Evolutionary conservation across 1,140 invertebrate species (phyloP).

Genomic region (Drosophila arawakana): DNA sequence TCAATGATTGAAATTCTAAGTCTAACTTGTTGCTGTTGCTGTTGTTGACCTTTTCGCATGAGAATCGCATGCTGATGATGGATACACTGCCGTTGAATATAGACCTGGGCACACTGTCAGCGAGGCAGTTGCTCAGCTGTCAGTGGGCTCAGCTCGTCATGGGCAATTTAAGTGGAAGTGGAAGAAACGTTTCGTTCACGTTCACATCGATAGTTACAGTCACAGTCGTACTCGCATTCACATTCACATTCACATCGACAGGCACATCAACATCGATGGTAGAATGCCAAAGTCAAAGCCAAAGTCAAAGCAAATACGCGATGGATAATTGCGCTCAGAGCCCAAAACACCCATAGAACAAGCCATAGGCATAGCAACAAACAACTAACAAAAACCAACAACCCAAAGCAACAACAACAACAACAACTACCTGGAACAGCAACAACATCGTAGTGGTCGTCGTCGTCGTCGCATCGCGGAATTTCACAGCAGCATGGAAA

Average conservation of each 20-base stretch:
- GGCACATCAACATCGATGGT: conserved; percentile 40
- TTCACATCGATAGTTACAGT: conserved; percentile 3
- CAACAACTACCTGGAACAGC: conserved; percentile 42
- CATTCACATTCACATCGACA: conserved; percentile 17
- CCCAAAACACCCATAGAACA: conserved; percentile 44
- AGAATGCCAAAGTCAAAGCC: conserved; percentile 45
- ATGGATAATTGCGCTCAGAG: conserved; percentile 52
- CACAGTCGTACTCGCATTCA: conserved; percentile 2
- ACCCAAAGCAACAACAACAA: conserved; percentile 8
- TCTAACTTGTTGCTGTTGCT: conserved; percentile 42
- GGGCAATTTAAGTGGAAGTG: conserved; percentile 77
- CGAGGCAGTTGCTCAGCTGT: conserved; percentile 63
- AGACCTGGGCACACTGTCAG: conserved; percentile 43
- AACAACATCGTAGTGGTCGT: conserved; percentile 37
- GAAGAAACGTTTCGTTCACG: conserved; percentile 49
- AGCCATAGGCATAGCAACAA: conserved; percentile 43
- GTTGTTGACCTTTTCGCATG: conserved; percentile 78
- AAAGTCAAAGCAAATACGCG: conserved; percentile 48
- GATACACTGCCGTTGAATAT: conserved; percentile 59
- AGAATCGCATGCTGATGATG: conserved; percentile 73
- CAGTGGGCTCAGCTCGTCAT: conserved; percentile 76
- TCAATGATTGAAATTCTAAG: conserved; percentile 80
- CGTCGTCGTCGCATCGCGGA: conserved; percentile 59
- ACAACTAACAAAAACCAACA: conserved; percentile 22
- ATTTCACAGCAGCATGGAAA: conserved; percentile 81